These are phyloP conservation scores for Megaptera novaeangliae DNA, from an alignment of 2,113 vertebrate species.

Conservation along the genomic window DNA sequence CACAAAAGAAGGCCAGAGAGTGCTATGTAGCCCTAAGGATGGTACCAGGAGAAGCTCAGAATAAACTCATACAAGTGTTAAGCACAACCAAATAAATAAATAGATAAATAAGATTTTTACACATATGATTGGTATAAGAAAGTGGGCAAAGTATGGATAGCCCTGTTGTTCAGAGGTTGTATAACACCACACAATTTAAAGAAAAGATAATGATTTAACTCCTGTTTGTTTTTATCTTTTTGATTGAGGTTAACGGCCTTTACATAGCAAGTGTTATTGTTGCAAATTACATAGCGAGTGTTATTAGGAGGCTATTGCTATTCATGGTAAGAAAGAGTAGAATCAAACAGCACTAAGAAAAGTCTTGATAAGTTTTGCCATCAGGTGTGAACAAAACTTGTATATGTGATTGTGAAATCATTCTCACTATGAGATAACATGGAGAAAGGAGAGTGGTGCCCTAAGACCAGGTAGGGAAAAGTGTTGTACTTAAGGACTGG, in stretches of 20 bases:
- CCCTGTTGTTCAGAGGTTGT: not conserved
- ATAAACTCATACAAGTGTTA: not conserved
- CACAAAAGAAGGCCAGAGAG: not conserved
- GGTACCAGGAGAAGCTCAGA: not conserved
- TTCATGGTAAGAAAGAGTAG: not conserved
- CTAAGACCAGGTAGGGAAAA: not conserved
- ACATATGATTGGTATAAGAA: not conserved
- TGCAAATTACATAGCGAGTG: not conserved
- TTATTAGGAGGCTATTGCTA: constrained; percentile 2
- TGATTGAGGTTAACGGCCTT: not conserved
- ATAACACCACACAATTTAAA: not conserved
- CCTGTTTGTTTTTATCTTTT: not conserved
- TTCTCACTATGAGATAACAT: not conserved
- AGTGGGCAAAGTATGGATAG: not conserved
- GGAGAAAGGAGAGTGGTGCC: not conserved
- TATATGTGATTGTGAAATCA: not conserved
- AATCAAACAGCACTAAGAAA: not conserved
- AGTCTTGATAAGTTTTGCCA: not conserved
- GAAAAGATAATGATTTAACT: not conserved
- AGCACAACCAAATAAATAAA: not conserved
- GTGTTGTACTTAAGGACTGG: not conserved
- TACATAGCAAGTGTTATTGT: not conserved
- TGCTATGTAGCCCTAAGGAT: not conserved
- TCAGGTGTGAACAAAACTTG: not conserved
- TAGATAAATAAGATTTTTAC: not conserved